Base-by-base conservation (phyloP, 2,113 vertebrate genomes). In the Sphyrna mokarran region DNA sequence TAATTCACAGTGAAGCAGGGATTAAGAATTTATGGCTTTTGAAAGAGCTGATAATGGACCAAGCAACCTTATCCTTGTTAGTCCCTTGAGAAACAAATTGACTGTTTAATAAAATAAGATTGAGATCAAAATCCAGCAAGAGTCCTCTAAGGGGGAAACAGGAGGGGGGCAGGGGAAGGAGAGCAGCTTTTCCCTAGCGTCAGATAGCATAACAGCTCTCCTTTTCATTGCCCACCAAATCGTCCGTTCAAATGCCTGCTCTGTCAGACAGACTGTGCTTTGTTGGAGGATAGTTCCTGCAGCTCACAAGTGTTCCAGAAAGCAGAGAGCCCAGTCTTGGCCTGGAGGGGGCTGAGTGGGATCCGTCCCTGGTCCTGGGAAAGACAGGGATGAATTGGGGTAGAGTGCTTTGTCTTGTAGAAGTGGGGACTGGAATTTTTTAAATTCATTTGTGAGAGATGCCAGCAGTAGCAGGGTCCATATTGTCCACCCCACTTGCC, bases 1-100 rank as follows among this genome's bases (percentile, higher is more conserved):
- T 98, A 98, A 98, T 98, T 98, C 97, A 97, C 98, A 98, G 98
- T 98, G 98, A 96, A 97, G 97, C 97, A 97, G 96, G 96, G 98
- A 98, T 98, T 98, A 98, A 98, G 97, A 98, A 97, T 97, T 98
- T 97, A 97, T 98, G 98, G 97, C 97, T 98, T 97, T 97, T 96
- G 96, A 97, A 97, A 96, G 96, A 96, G 96, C 96, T 95, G 95
- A 95, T 78, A 80, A 83, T 89, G 33, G 33, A 96, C 23, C 33
- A 95, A 96, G 96, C 89, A 96, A 96, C 96, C 94, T 96, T 95
- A 96, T 93, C 95, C 96, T 96, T 90, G 95, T 96, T 96, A 95
- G 95, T 95, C 96, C 95, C 69, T 48, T 96, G 83, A 96, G 94
- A 96, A 96, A 96, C 93, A 70, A 72, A 95, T 72, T 48, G 93